These are phyloP conservation scores for Melanostoma scalare DNA, from an alignment of 2,888 invertebrate species.

Conservation along the genomic window DNA sequence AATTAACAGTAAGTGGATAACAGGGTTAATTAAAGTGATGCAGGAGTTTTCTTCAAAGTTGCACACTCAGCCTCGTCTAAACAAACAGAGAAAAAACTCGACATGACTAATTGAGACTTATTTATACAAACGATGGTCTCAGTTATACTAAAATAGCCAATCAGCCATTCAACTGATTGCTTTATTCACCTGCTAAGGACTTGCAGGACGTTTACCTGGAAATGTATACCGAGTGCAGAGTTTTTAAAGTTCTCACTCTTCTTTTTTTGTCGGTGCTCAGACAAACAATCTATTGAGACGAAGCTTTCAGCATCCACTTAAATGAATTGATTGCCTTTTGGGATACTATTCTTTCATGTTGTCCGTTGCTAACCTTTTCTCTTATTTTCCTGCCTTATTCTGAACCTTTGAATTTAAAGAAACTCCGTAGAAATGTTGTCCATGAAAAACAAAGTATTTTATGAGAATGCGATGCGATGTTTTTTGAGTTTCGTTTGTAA, in stretches of 20 bases:
- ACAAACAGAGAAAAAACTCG: constrained; percentile 3
- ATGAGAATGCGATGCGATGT: too few relatives aligned
- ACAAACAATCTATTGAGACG: constrained; percentile 64
- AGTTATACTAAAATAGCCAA: constrained; percentile 28
- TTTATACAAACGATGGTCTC: constrained; percentile 1
- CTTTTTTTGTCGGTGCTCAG: constrained; percentile 28
- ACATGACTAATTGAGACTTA: neutral
- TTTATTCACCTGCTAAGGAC: constrained; percentile 35
- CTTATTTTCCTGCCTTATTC: neutral
- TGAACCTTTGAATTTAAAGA: neutral
- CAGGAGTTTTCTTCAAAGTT: neutral
- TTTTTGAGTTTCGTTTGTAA: too few relatives aligned
- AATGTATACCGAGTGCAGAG: constrained; percentile 18
- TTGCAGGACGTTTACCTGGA: constrained; percentile 9
- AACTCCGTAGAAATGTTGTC: neutral
- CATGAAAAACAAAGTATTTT: neutral
- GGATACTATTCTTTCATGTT: constrained; percentile 22
- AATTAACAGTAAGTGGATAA: neutral
- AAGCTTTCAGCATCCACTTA: constrained; percentile 60
- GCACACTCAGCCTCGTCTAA: neutral
- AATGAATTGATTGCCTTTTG: constrained; percentile 62
- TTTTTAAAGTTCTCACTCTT: constrained; percentile 1
- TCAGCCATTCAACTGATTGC: constrained; percentile 55
- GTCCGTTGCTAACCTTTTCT: neutral
- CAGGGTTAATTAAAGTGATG: constrained; percentile 19